Percentiles rank a stretch among this genome's conserved stretches.
Evolutionary conservation across 2,113 vertebrate genomes (phyloP).

Genomic region (Halcyon senegalensis): DNA sequence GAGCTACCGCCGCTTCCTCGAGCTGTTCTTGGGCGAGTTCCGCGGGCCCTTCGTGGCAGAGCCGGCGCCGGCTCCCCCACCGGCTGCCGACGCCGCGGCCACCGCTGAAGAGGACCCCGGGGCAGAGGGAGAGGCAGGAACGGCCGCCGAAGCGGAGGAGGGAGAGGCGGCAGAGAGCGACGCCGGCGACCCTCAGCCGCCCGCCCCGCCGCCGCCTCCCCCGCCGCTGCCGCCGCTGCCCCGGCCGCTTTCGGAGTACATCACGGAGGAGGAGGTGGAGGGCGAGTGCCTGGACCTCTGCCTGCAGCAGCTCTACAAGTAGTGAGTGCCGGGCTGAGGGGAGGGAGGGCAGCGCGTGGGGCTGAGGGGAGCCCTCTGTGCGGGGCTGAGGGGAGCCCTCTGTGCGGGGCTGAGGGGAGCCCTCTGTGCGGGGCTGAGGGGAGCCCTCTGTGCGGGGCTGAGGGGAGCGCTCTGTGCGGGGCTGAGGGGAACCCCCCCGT

Average conservation of each 20-base stretch:
- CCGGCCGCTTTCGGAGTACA: slow-evolving; percentile 86
- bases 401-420: slow-evolving; percentile 65
- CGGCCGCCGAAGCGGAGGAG: slow-evolving; percentile 57
- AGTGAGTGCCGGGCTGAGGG: slow-evolving; percentile 84
- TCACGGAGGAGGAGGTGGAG: slow-evolving; percentile 91
- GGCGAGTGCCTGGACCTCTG: slow-evolving; percentile 96
- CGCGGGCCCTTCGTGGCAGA: slow-evolving; percentile 90
- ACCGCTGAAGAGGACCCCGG: slow-evolving; percentile 39
- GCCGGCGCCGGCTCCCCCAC: slow-evolving; percentile 58
- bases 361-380: not conserved
- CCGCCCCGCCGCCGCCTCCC: slow-evolving; percentile 61
- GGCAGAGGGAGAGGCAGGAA: slow-evolving; percentile 7
- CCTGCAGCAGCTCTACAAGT: slow-evolving; percentile 98
- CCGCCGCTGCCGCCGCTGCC: slow-evolving; percentile 76
- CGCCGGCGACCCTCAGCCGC: slow-evolving; percentile 17
- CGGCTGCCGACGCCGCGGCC: slow-evolving; percentile 7
- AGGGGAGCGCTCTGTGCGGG: not conserved
- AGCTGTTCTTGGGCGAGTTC: slow-evolving; percentile 95
- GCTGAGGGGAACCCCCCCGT: not conserved
- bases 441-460: not conserved
- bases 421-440: no score
- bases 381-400: no score
- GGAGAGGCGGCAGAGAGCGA: slow-evolving; percentile 82
- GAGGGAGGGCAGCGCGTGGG: not conserved
- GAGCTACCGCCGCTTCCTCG: slow-evolving; percentile 95